Base-by-base conservation (phyloP, 2,113 vertebrate species). In the Oxyruncus cristatus region DNA sequence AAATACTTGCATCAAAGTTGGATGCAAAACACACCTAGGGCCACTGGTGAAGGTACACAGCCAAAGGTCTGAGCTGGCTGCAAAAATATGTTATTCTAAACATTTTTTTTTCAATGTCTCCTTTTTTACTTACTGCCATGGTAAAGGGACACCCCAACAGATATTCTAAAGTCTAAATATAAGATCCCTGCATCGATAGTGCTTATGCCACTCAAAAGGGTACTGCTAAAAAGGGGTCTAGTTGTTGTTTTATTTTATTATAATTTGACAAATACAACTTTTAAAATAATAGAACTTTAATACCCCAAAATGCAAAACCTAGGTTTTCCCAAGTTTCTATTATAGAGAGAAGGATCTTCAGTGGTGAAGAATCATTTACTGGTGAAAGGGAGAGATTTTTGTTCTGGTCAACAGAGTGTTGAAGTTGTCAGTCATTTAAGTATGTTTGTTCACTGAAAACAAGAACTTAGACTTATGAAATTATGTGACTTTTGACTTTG, bases 41-140 rank as follows among this genome's bases (percentile, higher is more conserved):
- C 7, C 56, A 87, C 24, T 5, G 22, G 12, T 56, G 30, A 74
- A n/a, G 28, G 27, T 41, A 42, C 0, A 0, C 0, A 2, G 10
- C 22, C 53, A 73, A 72, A 81, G 32, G 17, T 55, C 59, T 35
- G 19, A 93, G 47, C 27, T 77, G 12, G 30, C 52, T 74, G 28
- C 12, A 50, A 44, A 72, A 14, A 6, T 35, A 50, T 0, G 3
- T 7, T 46, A 73, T 76, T 49, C 42, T 42, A 19, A 55, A 37
- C 6, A 35, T 3, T 30, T 53, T 53, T 35, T 70, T 42, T 42
- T 9, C 14, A 73, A 16, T 42, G 13, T 76, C 23, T 61, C 12
- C 15, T 66, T 73, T 24, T 66, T 53, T 16, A 81, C n/a, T 66
- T 30, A 41, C 44, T 50, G 16, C 47, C 47, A 82, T 22, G 23